phyloP scores from a whole-genome alignment of 1,140 invertebrate species.

The Formica exsecta region DNA sequence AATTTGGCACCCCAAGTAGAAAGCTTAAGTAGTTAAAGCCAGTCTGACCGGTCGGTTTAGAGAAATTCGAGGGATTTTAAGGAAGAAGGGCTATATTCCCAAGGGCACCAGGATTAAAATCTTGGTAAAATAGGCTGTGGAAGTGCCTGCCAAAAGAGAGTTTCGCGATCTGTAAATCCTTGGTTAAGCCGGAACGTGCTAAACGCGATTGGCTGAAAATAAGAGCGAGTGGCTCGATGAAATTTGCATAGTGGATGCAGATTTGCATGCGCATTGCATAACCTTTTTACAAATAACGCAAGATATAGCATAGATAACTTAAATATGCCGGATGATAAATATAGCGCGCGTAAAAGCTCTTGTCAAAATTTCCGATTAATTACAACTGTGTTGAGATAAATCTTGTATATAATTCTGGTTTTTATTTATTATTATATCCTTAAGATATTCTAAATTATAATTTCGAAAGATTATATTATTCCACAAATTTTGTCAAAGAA shows the following conservation, averaged over 20 bases:
- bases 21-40: constrained; percentile 39
- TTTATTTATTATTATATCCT: neutral
- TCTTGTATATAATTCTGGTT: neutral
- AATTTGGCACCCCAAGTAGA: constrained; percentile 25
- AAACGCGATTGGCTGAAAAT: constrained; percentile 49
- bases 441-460: neutral
- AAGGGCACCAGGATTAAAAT: constrained; percentile 40
- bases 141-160: constrained; percentile 50
- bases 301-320: constrained; percentile 24
- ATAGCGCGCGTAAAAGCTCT: neutral
- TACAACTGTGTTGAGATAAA: constrained; percentile 12
- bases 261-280: constrained; percentile 48
- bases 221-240: constrained; percentile 24
- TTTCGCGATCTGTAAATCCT: constrained; percentile 55
- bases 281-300: constrained; percentile 24
- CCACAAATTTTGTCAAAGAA: neutral
- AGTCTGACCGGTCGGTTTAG: constrained; percentile 8
- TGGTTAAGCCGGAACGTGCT: constrained; percentile 33
- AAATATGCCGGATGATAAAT: constrained; percentile 44
- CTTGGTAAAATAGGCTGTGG: constrained; percentile 37
- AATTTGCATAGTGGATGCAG: constrained; percentile 48
- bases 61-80: constrained; percentile 48
- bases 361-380: constrained; percentile 18
- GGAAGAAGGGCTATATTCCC: constrained; percentile 37
- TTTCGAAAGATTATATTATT: neutral